Base-by-base conservation (phyloP, 1,140 invertebrate species). In the Anastatus disparis region DNA sequence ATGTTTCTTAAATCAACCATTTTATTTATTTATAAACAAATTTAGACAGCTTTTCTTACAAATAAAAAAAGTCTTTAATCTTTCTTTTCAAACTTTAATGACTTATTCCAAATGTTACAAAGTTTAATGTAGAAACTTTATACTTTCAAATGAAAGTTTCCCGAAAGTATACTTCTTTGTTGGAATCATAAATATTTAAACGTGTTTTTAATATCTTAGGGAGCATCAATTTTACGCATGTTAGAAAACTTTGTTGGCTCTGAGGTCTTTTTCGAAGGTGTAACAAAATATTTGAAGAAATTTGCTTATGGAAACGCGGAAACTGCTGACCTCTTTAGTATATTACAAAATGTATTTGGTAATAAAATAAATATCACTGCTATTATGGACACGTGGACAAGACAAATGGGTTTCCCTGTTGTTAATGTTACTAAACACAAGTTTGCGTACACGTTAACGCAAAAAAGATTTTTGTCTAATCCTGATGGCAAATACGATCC, bases 361-460 rank as follows among this genome's bases (percentile, higher is more conserved):
- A 71, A 80, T 20, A 77, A 83, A 22, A 78, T 89, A 13, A 87
- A 91, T 72, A 82, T 93, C 7, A 90, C 90, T 0, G 80, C 88
- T 17, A 92, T 98, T 52, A 95, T 98, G 93, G 91, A 96, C 74
- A 96, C 95, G 0, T 99, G 95, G 94, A 96, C 94, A 0, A 87
- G 89, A 40, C 96, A 98, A 86, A 97, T 94, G 92, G 96, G 96
- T 8, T 95, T 92, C 74, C 96, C 97, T 0, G 87, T 97, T 0
- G 84, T 98, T 0, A 89, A 85, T 2, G 90, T 94, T 2, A 84
- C 72, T 1, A 85, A 82, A 56, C 75, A 77, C 2, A 74, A 78
- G 27, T 87, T 87, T 46, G 87, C 81, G 2, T 90, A 89, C 53
- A 86, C 84, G 2, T 84, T 96, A 0, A 92, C 87, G 0, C 94